A percentile compares a stretch with the other conserved stretches of the same genome.
phyloP scores from a whole-genome alignment of 92 coral and sea anemone species.

The Chrysogorgia sp. region DNA sequence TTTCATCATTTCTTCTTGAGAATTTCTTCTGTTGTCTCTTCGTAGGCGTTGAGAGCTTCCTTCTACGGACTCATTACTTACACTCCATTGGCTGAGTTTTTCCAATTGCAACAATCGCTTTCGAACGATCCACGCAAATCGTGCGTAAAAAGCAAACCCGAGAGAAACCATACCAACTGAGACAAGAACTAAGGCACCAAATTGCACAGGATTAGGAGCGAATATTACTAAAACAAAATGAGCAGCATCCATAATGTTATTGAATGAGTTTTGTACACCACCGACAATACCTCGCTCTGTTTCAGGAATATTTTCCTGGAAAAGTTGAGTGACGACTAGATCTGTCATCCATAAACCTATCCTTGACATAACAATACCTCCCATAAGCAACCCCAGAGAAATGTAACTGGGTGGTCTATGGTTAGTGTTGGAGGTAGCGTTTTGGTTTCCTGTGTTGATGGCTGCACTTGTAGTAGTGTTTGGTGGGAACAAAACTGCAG shows the following conservation, averaged over 20 bases:
- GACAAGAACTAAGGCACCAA: constrained; percentile 76
- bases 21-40: constrained; percentile 25
- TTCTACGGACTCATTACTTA: constrained; percentile 43
- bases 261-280: constrained; percentile 85
- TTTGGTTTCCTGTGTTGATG: not conserved
- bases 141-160: constrained; percentile 77
- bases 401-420: constrained; percentile 61
- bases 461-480: not conserved
- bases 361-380: constrained; percentile 83
- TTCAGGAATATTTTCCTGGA: constrained; percentile 80
- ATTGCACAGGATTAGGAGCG: constrained; percentile 80
- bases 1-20: not conserved
- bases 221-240: constrained; percentile 75
- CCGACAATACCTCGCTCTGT: constrained; percentile 96
- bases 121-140: constrained; percentile 80
- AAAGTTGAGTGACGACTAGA: constrained; percentile 78
- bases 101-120: constrained; percentile 90
- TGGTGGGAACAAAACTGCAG: not conserved
- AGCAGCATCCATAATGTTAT: constrained; percentile 67
- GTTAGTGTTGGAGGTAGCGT: constrained; percentile 6
- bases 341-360: constrained; percentile 94
- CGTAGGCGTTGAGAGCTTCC: constrained; percentile 21
- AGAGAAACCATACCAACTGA: constrained; percentile 78
- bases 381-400: constrained; percentile 79
- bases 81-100: constrained; percentile 56